These are phyloP conservation scores for Pipistrellus pipistrellus DNA, from an alignment of 2,797 vertebrate genomes.

Conservation along the genomic window DNA sequence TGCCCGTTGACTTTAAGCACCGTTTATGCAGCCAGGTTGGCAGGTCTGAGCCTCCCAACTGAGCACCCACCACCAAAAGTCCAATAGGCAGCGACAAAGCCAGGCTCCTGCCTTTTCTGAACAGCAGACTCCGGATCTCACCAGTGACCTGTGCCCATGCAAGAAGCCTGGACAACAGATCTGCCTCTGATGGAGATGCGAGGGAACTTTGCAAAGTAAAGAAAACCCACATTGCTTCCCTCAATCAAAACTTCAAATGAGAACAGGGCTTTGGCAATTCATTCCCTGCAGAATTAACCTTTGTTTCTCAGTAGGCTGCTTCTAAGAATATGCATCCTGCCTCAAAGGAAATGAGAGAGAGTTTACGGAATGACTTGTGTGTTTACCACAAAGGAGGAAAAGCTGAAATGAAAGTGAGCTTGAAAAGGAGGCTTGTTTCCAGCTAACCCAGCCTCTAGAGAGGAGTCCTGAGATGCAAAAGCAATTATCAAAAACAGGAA, in stretches of 20 bases:
- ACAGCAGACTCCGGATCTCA: conserved; percentile 73
- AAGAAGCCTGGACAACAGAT: conserved; percentile 56
- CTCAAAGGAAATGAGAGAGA: conserved; percentile 34
- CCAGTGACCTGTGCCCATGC: conserved; percentile 73
- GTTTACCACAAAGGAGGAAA: conserved; percentile 27
- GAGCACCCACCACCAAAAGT: conserved; percentile 72
- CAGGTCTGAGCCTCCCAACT: conserved; percentile 49
- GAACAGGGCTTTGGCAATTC: conserved; percentile 20
- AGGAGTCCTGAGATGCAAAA: background rate
- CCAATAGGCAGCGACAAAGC: conserved; percentile 32
- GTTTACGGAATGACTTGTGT: background rate
- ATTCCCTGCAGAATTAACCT: conserved; percentile 70
- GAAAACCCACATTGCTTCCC: conserved; percentile 31
- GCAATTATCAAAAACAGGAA: background rate
- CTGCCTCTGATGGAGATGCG: conserved; percentile 60
- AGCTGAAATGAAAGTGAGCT: conserved; percentile 11
- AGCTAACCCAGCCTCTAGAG: background rate
- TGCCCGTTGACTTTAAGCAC: conserved; percentile 71
- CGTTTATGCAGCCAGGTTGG: conserved; percentile 71
- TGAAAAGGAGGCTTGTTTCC: conserved; percentile 29
- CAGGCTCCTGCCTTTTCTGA: conserved; percentile 73
- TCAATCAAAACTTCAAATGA: conserved; percentile 68
- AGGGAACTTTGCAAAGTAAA: conserved; percentile 74
- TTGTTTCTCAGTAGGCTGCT: conserved; percentile 63
- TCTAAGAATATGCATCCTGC: conserved; percentile 38